A percentile compares a stretch with the other conserved stretches of the same genome.
These are phyloP conservation scores for Perithous albicinctus DNA, from an alignment of 2,888 invertebrate species.

Conservation along the genomic window DNA sequence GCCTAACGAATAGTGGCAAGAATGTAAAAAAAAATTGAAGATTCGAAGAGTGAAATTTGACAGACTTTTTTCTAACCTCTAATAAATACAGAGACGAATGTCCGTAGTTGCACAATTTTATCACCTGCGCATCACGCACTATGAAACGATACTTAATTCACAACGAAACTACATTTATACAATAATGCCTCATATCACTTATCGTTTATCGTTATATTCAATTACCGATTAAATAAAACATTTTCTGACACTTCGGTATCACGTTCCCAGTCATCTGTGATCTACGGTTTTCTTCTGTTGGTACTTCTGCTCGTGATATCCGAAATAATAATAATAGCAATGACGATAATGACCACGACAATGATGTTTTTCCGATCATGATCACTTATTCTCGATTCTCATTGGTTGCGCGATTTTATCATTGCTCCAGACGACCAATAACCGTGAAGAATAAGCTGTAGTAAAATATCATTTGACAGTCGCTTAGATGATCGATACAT, in stretches of 20 bases:
- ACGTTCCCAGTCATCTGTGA: not conserved
- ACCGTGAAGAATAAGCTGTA: too few relatives aligned
- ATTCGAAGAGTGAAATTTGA: not conserved
- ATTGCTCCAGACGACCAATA: too few relatives aligned
- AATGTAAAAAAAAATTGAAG: not conserved
- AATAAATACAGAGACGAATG: slow-evolving; percentile 21
- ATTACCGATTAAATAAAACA: slow-evolving; percentile 15
- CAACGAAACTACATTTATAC: slow-evolving; percentile 17
- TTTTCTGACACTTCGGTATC: slow-evolving; percentile 17
- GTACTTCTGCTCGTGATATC: not conserved
- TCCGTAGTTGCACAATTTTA: not conserved
- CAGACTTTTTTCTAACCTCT: slow-evolving; percentile 56
- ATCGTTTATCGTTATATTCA: not conserved
- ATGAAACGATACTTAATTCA: not conserved
- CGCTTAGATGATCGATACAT: not conserved
- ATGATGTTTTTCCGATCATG: too few relatives aligned
- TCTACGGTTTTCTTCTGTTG: not conserved
- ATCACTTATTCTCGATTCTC: not conserved
- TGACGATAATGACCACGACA: too few relatives aligned
- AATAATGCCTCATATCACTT: not conserved
- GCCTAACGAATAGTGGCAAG: too few relatives aligned
- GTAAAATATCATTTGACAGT: not conserved
- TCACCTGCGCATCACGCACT: not conserved
- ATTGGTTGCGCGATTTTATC: not conserved
- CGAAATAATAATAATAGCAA: not conserved